Evolutionary conservation across 2,113 vertebrate genomes (phyloP), one percentile per base, ranked within the genome.

Genomic region (Urocolius indicus): DNA sequence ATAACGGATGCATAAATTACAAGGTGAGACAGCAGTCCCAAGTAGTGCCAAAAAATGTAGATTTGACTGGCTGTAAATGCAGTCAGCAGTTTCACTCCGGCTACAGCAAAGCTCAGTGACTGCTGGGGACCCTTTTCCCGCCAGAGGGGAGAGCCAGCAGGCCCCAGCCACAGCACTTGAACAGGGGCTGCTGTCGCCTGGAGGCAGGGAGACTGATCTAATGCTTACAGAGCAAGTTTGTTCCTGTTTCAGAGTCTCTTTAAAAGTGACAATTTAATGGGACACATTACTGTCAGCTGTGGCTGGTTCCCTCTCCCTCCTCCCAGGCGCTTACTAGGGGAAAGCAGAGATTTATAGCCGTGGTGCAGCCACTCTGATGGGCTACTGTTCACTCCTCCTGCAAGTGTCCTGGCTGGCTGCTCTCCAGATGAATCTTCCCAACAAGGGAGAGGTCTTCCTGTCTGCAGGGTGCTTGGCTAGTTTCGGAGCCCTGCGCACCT

Each of bases 201-300:
- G 45, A 4, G 4, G 81, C 55, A 63, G 45, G 18, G 45, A 90
- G 76, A 48, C 51, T n/a, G 57, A 49, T 86, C 48, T 81, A 82
- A 68, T 87, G 74, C 62, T 91, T 65, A 76, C 0, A 3, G 84
- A 94, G 66, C 78, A 79, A 89, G 69, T 91, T 91, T 55, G 52
- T 78, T 89, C 84, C 77, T 0, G 0, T 81, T 94, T 93, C 55
- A 85, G 45, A 59, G 51, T 87, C 51, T 89, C 89, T 94, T 82
- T 92, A 84, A 82, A 91, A 94, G 89, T 8, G 62, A 76, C 90
- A 78, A 66, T 95, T 97, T 94, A 91, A 92, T 87, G 81, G 89
- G 69, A 89, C 38, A 48, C 61, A 72, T 93, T 94, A 72, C 77
- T 92, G 61, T 95, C 83, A 89, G 69, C 52, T 72, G 45, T 58